Conservation (phyloP, 2,797 vertebrate genomes). For the Octomys mimax region DNA sequence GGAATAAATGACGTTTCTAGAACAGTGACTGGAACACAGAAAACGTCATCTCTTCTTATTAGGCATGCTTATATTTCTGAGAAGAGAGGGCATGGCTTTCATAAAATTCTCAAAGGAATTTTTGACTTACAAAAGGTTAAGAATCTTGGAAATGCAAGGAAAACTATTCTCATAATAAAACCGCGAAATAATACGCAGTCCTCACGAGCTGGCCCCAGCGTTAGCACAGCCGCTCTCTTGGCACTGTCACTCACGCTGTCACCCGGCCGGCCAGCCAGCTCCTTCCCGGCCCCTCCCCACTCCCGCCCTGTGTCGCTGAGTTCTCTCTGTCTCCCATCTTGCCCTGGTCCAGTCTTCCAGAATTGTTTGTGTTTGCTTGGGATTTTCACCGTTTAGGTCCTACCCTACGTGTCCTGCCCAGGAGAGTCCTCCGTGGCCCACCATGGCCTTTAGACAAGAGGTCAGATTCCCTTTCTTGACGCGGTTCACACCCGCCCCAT, state of each 20-base stretch:
- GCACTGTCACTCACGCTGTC: too few relatives aligned
- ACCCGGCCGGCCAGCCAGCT: background rate
- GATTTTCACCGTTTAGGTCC: background rate
- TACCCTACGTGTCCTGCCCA: background rate
- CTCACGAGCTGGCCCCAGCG: background rate
- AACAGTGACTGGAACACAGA: background rate
- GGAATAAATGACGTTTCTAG: conserved; percentile 20
- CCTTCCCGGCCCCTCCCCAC: fast-evolving
- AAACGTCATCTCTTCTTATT: background rate
- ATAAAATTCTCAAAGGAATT: background rate
- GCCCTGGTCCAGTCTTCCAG: background rate
- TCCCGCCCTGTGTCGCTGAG: background rate
- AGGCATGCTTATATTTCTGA: background rate
- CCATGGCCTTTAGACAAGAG: background rate
- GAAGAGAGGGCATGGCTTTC: background rate
- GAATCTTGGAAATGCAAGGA: background rate
- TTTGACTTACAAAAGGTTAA: background rate
- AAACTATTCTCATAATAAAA: background rate
- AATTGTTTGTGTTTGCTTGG: background rate
- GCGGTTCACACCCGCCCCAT: background rate
- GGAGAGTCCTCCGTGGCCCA: background rate
- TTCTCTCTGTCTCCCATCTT: background rate
- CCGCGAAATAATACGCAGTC: background rate
- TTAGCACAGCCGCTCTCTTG: background rate
- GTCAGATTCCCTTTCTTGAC: background rate